These are phyloP conservation scores for Limnephilus auricula DNA, from an alignment of 2,888 invertebrate genomes.

Conservation along the genomic window DNA sequence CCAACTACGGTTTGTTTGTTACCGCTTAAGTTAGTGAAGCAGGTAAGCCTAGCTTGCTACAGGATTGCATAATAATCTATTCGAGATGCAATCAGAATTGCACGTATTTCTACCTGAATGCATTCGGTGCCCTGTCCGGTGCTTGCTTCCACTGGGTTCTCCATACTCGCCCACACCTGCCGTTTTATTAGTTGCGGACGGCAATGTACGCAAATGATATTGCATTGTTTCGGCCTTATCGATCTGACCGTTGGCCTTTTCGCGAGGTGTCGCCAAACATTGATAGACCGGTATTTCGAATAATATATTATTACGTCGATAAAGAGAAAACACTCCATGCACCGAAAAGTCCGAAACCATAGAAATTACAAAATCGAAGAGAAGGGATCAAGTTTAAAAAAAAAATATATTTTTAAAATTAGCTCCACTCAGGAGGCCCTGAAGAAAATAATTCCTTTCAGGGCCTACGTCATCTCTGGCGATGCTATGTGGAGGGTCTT, in stretches of 20 bases:
- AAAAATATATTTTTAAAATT: no score
- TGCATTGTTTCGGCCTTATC: slow-evolving; percentile 58
- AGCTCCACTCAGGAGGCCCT: no score
- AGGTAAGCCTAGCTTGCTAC: background rate
- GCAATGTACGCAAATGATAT: slow-evolving; percentile 48
- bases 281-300: slow-evolving; percentile 1
- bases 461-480: no score
- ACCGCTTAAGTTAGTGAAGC: background rate
- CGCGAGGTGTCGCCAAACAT: slow-evolving; percentile 46
- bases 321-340: background rate
- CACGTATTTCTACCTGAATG: slow-evolving; percentile 39
- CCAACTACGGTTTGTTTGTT: background rate
- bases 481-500: no score
- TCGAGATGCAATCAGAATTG: slow-evolving; percentile 29
- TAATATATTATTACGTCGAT: background rate
- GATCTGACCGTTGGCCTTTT: slow-evolving; percentile 51
- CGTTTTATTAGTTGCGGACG: slow-evolving; percentile 28
- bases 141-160: slow-evolving; percentile 58
- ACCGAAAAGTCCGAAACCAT: background rate
- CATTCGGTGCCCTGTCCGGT: slow-evolving; percentile 11
- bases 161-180: slow-evolving; percentile 45
- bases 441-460: no score
- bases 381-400: no score
- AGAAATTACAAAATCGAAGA: background rate
- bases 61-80: slow-evolving; percentile 37